Conservation (phyloP, 64 coral and sea anemone genomes). For the Montipora cactus region DNA sequence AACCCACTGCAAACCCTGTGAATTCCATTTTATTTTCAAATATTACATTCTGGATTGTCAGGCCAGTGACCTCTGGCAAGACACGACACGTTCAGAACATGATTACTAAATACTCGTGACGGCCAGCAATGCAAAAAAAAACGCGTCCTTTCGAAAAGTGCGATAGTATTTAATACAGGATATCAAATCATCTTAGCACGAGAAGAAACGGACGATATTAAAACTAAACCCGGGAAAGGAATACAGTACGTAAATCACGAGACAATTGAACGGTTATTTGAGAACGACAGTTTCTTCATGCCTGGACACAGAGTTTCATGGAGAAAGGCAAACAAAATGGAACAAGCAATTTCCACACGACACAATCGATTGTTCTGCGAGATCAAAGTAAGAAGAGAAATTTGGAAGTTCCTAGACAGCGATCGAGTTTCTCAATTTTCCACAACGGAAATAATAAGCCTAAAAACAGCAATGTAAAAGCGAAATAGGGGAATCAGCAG, state of each 20-base stretch:
- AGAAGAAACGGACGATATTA: background rate
- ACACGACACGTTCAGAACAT: conserved; percentile 25
- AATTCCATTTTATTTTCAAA: background rate
- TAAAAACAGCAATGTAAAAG: background rate
- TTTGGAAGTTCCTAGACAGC: conserved; percentile 8
- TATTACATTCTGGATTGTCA: conserved; percentile 25
- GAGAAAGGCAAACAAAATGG: background rate
- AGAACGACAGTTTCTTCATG: conserved; percentile 20
- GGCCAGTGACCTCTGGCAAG: conserved; percentile 25
- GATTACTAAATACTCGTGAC: conserved; percentile 34
- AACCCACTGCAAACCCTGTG: background rate
- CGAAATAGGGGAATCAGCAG: conserved; percentile 36
- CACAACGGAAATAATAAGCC: conserved; percentile 27
- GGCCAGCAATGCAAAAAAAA: background rate
- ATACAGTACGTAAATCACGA: conserved; percentile 24
- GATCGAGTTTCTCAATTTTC: conserved; percentile 4
- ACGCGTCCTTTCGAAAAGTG: background rate
- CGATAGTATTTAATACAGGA: background rate
- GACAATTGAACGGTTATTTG: conserved; percentile 36
- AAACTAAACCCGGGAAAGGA: background rate
- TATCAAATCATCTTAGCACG: background rate
- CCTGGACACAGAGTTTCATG: conserved; percentile 11
- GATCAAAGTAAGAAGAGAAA: background rate
- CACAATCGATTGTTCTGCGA: background rate
- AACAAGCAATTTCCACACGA: background rate